Evolutionary conservation across 2,113 vertebrate species (phyloP), one percentile per base, ranked within the genome.

Genomic region (Anguilla japonica): DNA sequence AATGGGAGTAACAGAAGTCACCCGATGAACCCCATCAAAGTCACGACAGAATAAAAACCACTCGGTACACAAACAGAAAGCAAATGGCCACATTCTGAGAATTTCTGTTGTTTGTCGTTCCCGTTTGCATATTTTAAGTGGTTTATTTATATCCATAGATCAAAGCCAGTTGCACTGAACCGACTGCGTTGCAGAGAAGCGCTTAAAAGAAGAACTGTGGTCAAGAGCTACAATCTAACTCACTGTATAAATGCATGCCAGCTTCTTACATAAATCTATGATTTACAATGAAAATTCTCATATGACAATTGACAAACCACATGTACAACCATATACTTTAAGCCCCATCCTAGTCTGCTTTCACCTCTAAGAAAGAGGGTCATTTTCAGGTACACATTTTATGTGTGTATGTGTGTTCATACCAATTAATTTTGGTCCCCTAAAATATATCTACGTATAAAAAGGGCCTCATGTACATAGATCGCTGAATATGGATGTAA

Each of bases 71-170:
- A 82, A 87, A 89, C 80, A 89, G 86, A 92, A 90, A 89, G 88
- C 89, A 90, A 18, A 85, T 53, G 75, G 91, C 90, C 91, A 92
- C 90, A 87, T 91, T 82, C 93, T 93, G 91, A 93, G 87, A 92
- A 93, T 95, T 92, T 93, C 26, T 75, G 26, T 11, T 75, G 71
- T 94, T 93, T 93, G 90, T 91, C 91, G 88, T 90, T 90, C 89
- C 90, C 79, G 88, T 93, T 95, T 95, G 93, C 94, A 95, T 95
- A 94, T 91, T 92, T 88, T 91, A 87, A 92, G 89, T 83, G 85
- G 83, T 87, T 79, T 88, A 87, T 89, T 89, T 84, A 83, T 53
- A 81, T 88, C 90, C 91, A 92, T 85, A 90, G 90, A 91, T 83
- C 82, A 34, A 85, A 87, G 82, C 85, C 83, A 84, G 86, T 84